Evolutionary conservation across 2,888 invertebrate species (phyloP).

Genomic region (Pammene fasciana): DNA sequence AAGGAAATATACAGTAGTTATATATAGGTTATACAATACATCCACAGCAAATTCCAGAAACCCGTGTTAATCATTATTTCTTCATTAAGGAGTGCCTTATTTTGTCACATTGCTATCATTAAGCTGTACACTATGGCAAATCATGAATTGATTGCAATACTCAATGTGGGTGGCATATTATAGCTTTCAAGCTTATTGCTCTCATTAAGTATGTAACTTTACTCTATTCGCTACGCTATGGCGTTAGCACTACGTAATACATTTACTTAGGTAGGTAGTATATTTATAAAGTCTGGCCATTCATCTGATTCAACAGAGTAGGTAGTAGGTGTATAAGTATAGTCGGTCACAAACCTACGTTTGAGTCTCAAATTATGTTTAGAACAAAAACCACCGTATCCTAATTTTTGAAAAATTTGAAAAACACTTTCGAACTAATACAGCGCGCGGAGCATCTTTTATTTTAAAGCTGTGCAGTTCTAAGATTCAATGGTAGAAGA

Average conservation of each 20-base stretch:
- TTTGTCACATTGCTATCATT: conserved; percentile 13
- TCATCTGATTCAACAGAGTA: neutral
- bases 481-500: no score
- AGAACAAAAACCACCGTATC: no score
- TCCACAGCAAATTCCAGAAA: neutral
- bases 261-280: neutral
- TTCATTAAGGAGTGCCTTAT: conserved; percentile 4
- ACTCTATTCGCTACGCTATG: conserved; percentile 7
- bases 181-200: conserved; percentile 22
- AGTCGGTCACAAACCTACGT: no score
- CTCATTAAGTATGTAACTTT: conserved; percentile 15
- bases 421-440: no score
- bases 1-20: no score
- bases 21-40: no score
- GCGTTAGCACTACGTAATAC: neutral
- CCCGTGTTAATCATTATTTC: neutral
- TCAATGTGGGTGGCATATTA: conserved; percentile 26
- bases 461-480: no score
- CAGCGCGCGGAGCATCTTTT: no score
- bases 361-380: no score
- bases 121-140: conserved; percentile 21
- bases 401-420: no score
- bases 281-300: neutral
- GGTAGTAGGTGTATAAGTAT: no score
- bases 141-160: conserved; percentile 23